Conservation (phyloP, 1,140 invertebrate species). For the Lasaia peninsularis region DNA sequence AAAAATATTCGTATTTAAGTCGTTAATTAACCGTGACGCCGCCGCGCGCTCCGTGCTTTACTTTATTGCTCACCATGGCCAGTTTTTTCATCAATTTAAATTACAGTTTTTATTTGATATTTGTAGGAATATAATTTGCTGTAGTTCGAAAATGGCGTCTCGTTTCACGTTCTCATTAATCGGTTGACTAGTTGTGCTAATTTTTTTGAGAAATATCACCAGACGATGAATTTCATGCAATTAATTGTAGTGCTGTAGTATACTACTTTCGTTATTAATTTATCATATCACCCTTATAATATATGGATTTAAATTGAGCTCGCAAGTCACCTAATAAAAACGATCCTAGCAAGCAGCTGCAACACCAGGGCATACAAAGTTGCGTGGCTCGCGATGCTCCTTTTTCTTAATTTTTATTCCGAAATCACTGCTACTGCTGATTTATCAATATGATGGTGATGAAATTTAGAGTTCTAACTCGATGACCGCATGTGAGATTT, state of each 20-base stretch:
- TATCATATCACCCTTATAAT: too few relatives aligned
- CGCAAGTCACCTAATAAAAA: too few relatives aligned
- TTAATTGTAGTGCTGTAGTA: conserved; percentile 40
- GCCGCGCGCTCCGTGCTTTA: conserved; percentile 38
- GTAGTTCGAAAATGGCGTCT: conserved; percentile 50
- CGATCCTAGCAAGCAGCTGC: too few relatives aligned
- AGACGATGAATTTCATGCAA: conserved; percentile 55
- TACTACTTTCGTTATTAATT: too few relatives aligned
- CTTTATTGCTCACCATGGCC: conserved; percentile 49
- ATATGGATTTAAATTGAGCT: too few relatives aligned
- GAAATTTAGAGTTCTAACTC: too few relatives aligned
- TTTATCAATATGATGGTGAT: too few relatives aligned
- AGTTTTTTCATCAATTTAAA: conserved; percentile 59
- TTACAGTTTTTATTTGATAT: conserved; percentile 63
- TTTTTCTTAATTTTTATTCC: too few relatives aligned
- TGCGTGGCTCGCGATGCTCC: too few relatives aligned
- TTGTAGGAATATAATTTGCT: conserved; percentile 61
- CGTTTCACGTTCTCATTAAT: conserved; percentile 69
- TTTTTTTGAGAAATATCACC: conserved; percentile 63
- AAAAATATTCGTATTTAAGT: conserved; percentile 64
- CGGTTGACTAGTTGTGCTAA: conserved; percentile 68
- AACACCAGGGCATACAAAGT: too few relatives aligned
- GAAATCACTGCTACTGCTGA: too few relatives aligned
- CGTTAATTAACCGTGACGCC: conserved; percentile 65
- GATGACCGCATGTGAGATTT: too few relatives aligned